Conservation (phyloP, 2,888 invertebrate species). For the Dryomyza anilis region DNA sequence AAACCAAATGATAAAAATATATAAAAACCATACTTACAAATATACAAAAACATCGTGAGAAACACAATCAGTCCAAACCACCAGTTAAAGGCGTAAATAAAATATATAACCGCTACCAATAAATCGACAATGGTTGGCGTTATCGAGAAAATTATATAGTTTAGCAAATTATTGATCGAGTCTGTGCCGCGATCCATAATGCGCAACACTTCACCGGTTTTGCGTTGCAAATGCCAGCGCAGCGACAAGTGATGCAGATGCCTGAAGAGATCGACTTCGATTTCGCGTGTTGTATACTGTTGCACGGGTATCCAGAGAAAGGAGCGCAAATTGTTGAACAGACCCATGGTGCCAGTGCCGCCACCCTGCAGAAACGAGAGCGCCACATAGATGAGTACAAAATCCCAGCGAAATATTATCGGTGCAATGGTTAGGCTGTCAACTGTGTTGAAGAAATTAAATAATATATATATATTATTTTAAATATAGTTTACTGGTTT, state of each 20-base stretch:
- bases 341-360: constrained; percentile 89
- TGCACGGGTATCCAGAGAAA: constrained; percentile 96
- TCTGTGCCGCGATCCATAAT: constrained; percentile 98
- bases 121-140: constrained; percentile 92
- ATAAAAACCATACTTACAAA: constrained; percentile 69
- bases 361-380: constrained; percentile 96
- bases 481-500: not conserved
- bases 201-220: constrained; percentile 95
- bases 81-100: constrained; percentile 83
- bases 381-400: constrained; percentile 81
- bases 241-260: constrained; percentile 91
- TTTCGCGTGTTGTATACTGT: constrained; percentile 91
- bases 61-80: constrained; percentile 97
- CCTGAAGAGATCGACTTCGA: constrained; percentile 83
- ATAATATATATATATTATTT: constrained; percentile 42
- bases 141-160: constrained; percentile 91
- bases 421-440: constrained; percentile 74
- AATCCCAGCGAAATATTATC: constrained; percentile 82
- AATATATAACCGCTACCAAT: constrained; percentile 86
- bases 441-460: too few species aligned
- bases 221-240: constrained; percentile 91
- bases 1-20: constrained; percentile 21
- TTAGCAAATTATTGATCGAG: constrained; percentile 91
- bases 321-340: constrained; percentile 87
- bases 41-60: constrained; percentile 88